Conservation (phyloP, 2,113 vertebrate species). For the Mixornis gularis region DNA sequence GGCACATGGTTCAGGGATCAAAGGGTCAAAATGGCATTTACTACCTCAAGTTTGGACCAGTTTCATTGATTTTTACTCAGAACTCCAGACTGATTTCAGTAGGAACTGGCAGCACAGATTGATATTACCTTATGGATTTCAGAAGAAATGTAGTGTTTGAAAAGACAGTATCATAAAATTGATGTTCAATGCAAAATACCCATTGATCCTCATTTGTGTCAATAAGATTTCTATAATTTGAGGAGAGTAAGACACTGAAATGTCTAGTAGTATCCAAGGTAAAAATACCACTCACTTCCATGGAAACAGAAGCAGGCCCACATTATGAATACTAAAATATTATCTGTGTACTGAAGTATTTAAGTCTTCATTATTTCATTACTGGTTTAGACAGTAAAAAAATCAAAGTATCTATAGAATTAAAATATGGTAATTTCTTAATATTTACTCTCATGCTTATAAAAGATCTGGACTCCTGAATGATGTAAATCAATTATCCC, state of each 20-base stretch:
- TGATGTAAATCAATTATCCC: conserved; percentile 34
- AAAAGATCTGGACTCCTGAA: neutral
- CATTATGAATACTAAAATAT: neutral
- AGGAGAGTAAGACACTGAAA: neutral
- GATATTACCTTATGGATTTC: neutral
- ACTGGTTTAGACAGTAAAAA: neutral
- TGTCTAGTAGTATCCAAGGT: neutral
- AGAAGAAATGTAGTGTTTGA: neutral
- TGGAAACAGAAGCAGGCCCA: conserved; percentile 7
- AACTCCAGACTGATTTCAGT: neutral
- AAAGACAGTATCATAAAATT: neutral
- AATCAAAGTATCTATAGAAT: neutral
- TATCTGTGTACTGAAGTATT: neutral
- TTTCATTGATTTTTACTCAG: neutral
- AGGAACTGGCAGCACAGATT: neutral
- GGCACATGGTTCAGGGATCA: neutral
- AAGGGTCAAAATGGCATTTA: neutral
- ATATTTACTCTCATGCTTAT: neutral
- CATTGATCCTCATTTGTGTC: neutral
- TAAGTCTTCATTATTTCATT: neutral
- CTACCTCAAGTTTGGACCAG: neutral
- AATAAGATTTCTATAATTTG: neutral
- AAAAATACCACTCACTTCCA: conserved; percentile 18
- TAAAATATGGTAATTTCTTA: conserved; percentile 12
- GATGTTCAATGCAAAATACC: neutral